Base-by-base conservation (phyloP, 2,797 vertebrate species). In the Huso huso region DNA sequence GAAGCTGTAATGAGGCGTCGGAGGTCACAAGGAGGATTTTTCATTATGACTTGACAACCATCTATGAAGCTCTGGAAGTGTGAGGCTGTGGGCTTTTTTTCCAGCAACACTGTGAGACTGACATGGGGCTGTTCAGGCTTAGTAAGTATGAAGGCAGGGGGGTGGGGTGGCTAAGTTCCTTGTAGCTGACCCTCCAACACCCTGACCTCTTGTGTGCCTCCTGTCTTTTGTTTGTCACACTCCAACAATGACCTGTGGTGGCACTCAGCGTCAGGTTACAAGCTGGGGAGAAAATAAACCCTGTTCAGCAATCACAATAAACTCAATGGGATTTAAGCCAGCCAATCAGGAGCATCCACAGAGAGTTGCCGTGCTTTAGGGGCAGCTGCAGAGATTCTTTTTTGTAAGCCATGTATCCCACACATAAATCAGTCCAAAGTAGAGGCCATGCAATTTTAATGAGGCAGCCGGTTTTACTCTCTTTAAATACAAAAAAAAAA, bases 391-490 rank as follows among this genome's bases (percentile, higher is more conserved):
- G 18, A 8, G 8, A 8, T 8, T 15, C 37, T 63, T 7, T 68
- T 68, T 63, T 55, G 18, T 60, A n/a, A 57, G n/a, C 61, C 55
- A 10, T 62, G 62, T 10, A 13, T 23, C 51, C 51, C 61, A 63
- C 67, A 68, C 12, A 63, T 63, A 68, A 68, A 68, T 68, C 67
- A 68, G 48, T 68, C 18, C 49, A 68, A 57, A 68, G 53, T 49
- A 51, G 61, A 68, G n/a, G 37, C 49, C 52, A n/a, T 68, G 13
- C 61, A 63, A 50, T 53, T 63, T 68, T 63, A 62, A 67, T 67
- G 49, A 67, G 51, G 51, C 59, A 62, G 49, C 59, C 50, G 51
- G 51, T 12, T 67, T 67, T 61, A 57, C 59, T 13, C 61, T 62
- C 66, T 53, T 53, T 37, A 37, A 37, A 5, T 37, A 37, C 37